Base-by-base conservation (phyloP, 2,888 invertebrate species). In the Cataglyphis altisquamis region DNA sequence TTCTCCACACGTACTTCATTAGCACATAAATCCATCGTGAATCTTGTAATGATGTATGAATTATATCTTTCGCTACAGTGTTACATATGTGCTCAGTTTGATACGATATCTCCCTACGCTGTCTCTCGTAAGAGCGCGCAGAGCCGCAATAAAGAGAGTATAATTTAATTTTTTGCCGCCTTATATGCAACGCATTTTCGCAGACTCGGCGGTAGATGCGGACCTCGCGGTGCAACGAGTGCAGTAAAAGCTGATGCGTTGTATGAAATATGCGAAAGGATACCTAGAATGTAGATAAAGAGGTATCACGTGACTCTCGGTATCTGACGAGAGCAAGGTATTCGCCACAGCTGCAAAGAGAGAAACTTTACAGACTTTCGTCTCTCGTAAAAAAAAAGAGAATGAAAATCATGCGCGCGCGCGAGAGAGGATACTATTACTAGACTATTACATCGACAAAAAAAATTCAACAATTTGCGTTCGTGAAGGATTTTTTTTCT, bases 241-340 rank as follows among this genome's bases (percentile, higher is more conserved):
- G 83, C 83, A 48, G 73, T 82, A 84, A 82, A 84, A 82, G 36
- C 45, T 73, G 83, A 84, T 64, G 80, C 60, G 67, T 55, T 48
- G 83, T 60, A 55, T 84, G 72, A 84, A 84, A 83, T 83, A 83
- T 55, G 83, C 70, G 72, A 83, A 84, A 84, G 83, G 18, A 63
- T 83, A 84, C 83, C 83, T 72, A 83, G 81, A 81, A 81, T 81
- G 81, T 64, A 81, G 81, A 81, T 81, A 81, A 78, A 78, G 52
- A 81, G 52, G 41, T 81, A 78, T 81, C 81, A 64, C 78, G 52
- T 78, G 81, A 81, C 81, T 63, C 80, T 52, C 21, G 63, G 52
- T 74, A 60, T 73, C 78, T 60, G 78, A 45, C 78, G 45, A 80
- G 45, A 36, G 41, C 45, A 18, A 78, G 57, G 60, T 48, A 80